Conservation (phyloP, 2,113 vertebrate species). For the Haliaeetus leucogaster region DNA sequence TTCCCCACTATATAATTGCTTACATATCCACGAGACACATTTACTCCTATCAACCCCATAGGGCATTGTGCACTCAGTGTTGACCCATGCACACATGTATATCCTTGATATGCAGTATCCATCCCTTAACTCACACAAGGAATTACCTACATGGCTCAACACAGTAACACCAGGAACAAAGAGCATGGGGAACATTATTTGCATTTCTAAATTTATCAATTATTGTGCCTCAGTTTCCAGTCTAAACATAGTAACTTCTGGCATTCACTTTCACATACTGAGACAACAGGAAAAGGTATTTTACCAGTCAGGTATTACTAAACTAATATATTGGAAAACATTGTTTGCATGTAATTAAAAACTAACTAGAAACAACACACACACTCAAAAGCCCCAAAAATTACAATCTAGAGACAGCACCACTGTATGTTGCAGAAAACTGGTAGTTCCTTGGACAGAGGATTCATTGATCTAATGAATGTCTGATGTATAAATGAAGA, state of each 20-base stretch:
- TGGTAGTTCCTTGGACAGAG: background rate
- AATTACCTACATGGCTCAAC: background rate
- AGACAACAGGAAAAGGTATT: background rate
- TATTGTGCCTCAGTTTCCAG: background rate
- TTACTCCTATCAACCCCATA: rapidly evolving
- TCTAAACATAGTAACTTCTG: background rate
- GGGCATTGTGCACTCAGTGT: background rate
- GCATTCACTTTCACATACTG: background rate
- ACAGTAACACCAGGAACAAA: background rate
- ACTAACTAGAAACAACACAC: background rate
- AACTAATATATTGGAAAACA: background rate
- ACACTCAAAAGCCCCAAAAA: background rate
- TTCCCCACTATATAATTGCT: background rate
- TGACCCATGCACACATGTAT: rapidly evolving
- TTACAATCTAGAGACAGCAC: background rate
- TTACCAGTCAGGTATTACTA: background rate
- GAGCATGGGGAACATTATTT: background rate
- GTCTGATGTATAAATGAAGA: background rate
- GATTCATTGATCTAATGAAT: background rate
- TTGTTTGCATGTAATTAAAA: background rate
- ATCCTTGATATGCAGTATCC: background rate
- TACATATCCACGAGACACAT: too few species aligned
- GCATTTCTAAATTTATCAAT: background rate
- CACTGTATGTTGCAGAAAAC: background rate
- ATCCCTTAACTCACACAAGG: background rate